Conservation (phyloP, 2,797 vertebrate genomes). For the Labeo calbasu region DNA sequence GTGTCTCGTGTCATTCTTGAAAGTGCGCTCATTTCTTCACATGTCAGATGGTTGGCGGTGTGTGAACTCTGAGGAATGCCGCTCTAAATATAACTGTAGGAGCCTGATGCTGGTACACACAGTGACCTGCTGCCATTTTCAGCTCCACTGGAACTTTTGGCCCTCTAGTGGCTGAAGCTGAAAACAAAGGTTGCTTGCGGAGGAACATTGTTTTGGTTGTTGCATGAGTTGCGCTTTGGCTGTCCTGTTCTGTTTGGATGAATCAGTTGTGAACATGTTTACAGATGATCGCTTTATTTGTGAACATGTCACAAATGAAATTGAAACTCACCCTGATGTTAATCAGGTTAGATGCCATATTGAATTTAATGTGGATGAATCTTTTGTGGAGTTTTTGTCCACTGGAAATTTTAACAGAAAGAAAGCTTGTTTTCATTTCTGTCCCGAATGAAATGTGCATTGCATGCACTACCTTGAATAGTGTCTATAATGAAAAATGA, state of each 20-base stretch:
- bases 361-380: too few relatives aligned
- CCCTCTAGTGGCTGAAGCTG: not conserved
- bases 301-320: too few relatives aligned
- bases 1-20: constrained; percentile 68
- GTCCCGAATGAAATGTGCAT: too few relatives aligned
- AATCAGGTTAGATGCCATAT: too few relatives aligned
- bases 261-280: constrained; percentile 10
- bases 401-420: too few relatives aligned
- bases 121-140: constrained; percentile 64
- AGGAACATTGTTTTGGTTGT: not conserved
- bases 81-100: constrained; percentile 72
- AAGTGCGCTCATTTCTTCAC: constrained; percentile 63
- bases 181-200: not conserved
- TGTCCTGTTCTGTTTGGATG: not conserved
- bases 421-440: too few relatives aligned
- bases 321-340: too few relatives aligned
- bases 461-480: too few relatives aligned
- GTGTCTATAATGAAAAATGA: too few relatives aligned
- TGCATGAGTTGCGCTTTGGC: not conserved
- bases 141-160: not conserved
- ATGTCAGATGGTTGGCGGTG: not conserved
- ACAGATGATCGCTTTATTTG: too few relatives aligned
- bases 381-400: too few relatives aligned
- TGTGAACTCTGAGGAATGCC: constrained; percentile 63
- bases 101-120: constrained; percentile 62